These are phyloP conservation scores for Bujurquina vittata DNA, from an alignment of 2,113 vertebrate species.

Conservation along the genomic window DNA sequence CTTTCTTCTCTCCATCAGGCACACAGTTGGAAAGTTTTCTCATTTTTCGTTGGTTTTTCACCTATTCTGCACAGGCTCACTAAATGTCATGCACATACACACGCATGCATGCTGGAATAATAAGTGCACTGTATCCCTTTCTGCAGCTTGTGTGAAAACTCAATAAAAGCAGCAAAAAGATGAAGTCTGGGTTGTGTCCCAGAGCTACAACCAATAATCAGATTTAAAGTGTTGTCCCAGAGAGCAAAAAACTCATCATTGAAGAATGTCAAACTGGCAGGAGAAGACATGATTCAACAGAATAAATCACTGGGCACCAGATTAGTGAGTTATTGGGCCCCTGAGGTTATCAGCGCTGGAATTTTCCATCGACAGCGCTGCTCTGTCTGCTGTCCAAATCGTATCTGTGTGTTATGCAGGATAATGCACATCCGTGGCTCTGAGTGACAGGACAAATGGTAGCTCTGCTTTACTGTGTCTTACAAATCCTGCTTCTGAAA, in stretches of 20 bases:
- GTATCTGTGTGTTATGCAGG: constrained; percentile 26
- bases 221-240: constrained; percentile 67
- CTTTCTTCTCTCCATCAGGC: background rate
- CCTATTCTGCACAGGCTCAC: background rate
- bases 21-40: background rate
- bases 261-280: constrained; percentile 78
- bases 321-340: constrained; percentile 72
- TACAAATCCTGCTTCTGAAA: constrained; percentile 53
- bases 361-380: constrained; percentile 68
- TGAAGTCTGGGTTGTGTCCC: constrained; percentile 57
- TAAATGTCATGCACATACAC: too few relatives aligned
- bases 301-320: constrained; percentile 78
- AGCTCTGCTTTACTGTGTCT: constrained; percentile 37
- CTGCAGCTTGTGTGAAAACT: constrained; percentile 31
- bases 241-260: constrained; percentile 71
- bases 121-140: constrained; percentile 10
- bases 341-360: constrained; percentile 75
- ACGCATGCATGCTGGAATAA: background rate
- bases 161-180: constrained; percentile 37
- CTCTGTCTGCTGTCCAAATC: constrained; percentile 34
- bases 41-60: background rate
- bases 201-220: constrained; percentile 70
- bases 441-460: constrained; percentile 73
- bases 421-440: constrained; percentile 38
- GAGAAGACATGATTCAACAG: constrained; percentile 78